Base-by-base conservation (phyloP, 2,113 vertebrate genomes). In the Charadrius vociferus region DNA sequence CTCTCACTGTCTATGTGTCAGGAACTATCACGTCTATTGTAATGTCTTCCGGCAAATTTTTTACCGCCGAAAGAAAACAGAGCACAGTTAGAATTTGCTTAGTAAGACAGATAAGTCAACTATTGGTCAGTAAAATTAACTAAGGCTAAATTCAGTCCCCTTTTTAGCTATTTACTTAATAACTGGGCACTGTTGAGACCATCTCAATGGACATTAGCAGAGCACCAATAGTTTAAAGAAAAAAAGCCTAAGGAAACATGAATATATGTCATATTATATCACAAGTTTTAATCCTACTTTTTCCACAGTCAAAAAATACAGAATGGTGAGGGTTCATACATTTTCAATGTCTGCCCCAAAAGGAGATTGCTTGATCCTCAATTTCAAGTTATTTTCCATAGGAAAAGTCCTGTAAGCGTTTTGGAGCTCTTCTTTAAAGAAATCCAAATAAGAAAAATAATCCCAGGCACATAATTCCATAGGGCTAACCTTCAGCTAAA, bases 21-120 rank as follows among this genome's bases (percentile, higher is more conserved):
- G 37, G n/a, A 93, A 34, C 18, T 63, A 52, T 70, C 32, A 19
- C 1, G 4, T 52, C 72, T 67, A 2, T 23, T 71, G 16, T 56
- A 81, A 75, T 1, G 24, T 75, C 36, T 36, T 43, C 8, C 80
- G 36, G 24, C 7, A 3, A 15, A 5, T 47, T 47, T 73, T 79
- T 65, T 32, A 32, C 3, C 2, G n/a, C 27, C n/a, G 10, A 50
- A 75, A 71, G 34, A 53, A 91, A 94, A 58, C 4, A 19, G 32
- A 5, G 27, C 29, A 52, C 9, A 3, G 43, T 53, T 72, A 36
- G 14, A 80, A 65, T 84, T 74, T 72, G 36, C 63, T 73, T 53
- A 79, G 49, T 26, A 53, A 63, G 34, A 34, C 1, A 9, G 0
- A 0, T 6, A 41, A 62, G 5, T 50, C 22, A 67, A 3, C 3